A percentile compares a stretch with the other conserved stretches of the same genome.
phyloP scores from a whole-genome alignment of 2,113 vertebrate genomes.

The Clarias gariepinus region DNA sequence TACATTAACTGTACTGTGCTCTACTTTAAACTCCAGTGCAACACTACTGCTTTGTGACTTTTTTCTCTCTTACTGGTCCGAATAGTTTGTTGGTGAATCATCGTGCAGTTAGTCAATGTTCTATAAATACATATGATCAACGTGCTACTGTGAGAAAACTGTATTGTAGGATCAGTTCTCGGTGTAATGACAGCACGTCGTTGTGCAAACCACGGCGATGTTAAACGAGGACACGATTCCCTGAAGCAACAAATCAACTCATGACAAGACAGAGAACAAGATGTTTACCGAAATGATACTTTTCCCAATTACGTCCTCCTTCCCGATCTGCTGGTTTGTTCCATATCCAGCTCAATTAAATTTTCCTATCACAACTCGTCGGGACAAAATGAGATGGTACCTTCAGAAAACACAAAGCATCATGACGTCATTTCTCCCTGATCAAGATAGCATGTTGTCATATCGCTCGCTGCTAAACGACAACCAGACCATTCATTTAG shows the following conservation, averaged over 20 bases:
- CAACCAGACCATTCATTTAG: constrained; percentile 20
- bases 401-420: neutral
- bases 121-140: neutral
- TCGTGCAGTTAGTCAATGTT: neutral
- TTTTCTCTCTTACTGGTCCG: neutral
- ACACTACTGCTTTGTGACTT: neutral
- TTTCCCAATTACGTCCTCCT: neutral
- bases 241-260: constrained; percentile 18
- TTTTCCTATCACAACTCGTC: too few relatives aligned
- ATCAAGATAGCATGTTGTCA: neutral
- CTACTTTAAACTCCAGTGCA: neutral
- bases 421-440: neutral
- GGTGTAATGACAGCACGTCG: neutral
- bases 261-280: constrained; percentile 24
- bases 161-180: neutral
- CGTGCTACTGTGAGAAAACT: neutral
- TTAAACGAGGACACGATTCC: constrained; percentile 12
- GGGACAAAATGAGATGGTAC: neutral
- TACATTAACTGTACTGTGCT: too few relatives aligned
- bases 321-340: neutral
- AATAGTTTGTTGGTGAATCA: neutral
- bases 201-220: constrained; percentile 21
- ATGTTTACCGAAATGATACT: neutral
- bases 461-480: neutral
- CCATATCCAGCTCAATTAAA: neutral